Evolutionary conservation across 2,888 invertebrate genomes (phyloP).

Genomic region (Eumerus sabulonum): DNA sequence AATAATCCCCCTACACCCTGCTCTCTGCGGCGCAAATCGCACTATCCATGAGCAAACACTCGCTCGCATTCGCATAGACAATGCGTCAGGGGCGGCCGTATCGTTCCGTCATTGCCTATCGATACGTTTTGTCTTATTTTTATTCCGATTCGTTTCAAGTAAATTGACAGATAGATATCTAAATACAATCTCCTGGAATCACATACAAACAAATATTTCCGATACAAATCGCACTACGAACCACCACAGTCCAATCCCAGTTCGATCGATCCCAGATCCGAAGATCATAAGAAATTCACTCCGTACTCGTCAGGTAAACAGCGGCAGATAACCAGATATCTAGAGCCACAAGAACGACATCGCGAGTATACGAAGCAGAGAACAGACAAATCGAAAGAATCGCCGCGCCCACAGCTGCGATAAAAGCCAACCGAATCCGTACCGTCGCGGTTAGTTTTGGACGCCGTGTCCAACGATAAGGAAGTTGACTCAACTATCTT

Average conservation of each 20-base stretch:
- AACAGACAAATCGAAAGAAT: not conserved
- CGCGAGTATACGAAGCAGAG: no score
- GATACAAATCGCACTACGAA: not conserved
- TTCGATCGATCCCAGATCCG: no score
- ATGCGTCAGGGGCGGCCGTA: not conserved
- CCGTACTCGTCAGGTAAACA: not conserved
- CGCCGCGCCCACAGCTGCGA: constrained; percentile 15
- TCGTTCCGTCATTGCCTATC: no score
- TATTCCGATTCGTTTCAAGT: not conserved
- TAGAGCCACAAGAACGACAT: constrained; percentile 13
- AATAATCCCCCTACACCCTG: no score
- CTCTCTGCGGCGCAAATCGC: not conserved
- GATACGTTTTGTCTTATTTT: not conserved
- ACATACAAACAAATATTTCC: not conserved
- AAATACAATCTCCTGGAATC: constrained; percentile 1
- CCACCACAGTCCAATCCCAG: not conserved
- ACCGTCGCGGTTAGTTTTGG: constrained; percentile 53
- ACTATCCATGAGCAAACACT: constrained; percentile 41
- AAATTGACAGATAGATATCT: constrained; percentile 22
- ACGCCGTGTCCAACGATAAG: constrained; percentile 30
- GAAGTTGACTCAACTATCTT: constrained; percentile 47
- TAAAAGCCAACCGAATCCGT: constrained; percentile 35
- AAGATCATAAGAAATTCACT: no score
- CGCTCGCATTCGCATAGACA: constrained; percentile 12
- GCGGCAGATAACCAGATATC: no score